Evolutionary conservation across 2,888 invertebrate species (phyloP).

Genomic region (Drosophila picticornis): DNA sequence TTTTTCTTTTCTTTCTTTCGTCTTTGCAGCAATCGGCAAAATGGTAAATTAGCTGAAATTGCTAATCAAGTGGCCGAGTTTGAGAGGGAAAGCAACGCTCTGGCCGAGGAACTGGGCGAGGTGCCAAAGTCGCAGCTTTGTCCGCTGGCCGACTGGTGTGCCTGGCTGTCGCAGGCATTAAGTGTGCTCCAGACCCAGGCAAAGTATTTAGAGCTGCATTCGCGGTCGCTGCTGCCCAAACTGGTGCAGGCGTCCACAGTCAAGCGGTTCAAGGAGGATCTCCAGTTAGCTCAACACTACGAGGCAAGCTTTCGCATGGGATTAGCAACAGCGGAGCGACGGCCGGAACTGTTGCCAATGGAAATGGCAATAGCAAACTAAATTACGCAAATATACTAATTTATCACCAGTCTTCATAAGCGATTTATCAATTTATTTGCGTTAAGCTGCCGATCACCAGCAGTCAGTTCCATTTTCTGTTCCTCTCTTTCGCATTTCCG

Average conservation of each 20-base stretch:
- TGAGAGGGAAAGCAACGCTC: conserved; percentile 2
- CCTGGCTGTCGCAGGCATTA: conserved; percentile 38
- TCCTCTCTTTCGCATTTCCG: neutral
- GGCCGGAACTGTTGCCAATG: neutral
- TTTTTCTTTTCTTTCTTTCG: neutral
- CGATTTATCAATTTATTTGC: conserved; percentile 3
- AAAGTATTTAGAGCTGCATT: conserved; percentile 49
- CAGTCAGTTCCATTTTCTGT: neutral
- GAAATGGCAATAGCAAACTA: neutral
- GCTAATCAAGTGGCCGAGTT: conserved; percentile 19
- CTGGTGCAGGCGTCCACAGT: conserved; percentile 21
- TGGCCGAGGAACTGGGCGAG: conserved; percentile 6
- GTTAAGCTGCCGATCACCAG: neutral
- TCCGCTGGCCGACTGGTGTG: conserved; percentile 18
- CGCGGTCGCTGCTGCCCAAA: conserved; percentile 32
- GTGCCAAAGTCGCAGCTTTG: neutral
- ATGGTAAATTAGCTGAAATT: conserved; percentile 22
- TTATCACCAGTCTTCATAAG: neutral
- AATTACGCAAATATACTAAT: conserved; percentile 4
- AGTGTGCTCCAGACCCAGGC: conserved; percentile 39
- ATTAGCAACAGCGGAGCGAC: conserved; percentile 32
- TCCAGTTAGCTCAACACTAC: conserved; percentile 25
- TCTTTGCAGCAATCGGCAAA: conserved; percentile 29
- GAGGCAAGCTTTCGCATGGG: conserved; percentile 30
- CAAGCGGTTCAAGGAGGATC: conserved; percentile 32